A percentile compares a stretch with the other conserved stretches of the same genome.
These are phyloP conservation scores for Rhogogaster chlorosoma DNA, from an alignment of 2,888 invertebrate genomes.

Conservation along the genomic window DNA sequence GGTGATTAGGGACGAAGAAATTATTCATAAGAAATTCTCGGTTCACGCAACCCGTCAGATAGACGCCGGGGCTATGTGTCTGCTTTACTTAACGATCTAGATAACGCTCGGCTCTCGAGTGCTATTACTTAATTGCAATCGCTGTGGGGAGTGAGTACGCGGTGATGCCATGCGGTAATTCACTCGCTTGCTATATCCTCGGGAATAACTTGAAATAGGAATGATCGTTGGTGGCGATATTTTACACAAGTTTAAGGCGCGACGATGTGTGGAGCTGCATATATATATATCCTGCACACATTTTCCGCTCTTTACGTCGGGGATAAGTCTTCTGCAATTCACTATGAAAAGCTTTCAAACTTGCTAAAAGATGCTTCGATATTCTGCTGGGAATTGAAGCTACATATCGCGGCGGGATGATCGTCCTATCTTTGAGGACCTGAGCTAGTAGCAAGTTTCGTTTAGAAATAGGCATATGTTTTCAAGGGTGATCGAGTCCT, in stretches of 20 bases:
- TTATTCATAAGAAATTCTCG: neutral
- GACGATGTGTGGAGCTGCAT: neutral
- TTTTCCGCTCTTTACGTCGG: neutral
- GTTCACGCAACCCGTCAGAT: neutral
- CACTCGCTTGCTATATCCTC: neutral
- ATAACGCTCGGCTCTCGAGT: constrained; percentile 45
- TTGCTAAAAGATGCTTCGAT: no score
- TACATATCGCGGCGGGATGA: neutral
- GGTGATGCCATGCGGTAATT: constrained; percentile 2
- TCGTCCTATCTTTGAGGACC: neutral
- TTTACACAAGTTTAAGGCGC: neutral
- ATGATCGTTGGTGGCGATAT: neutral
- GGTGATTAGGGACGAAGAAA: neutral
- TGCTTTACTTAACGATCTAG: constrained; percentile 49
- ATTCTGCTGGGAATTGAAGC: no score
- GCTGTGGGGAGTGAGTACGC: constrained; percentile 12
- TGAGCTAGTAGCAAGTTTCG: no score
- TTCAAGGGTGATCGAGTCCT: neutral
- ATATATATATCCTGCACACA: neutral
- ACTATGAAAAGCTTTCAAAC: no score
- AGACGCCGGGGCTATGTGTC: neutral
- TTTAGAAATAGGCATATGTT: neutral
- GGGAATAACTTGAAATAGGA: neutral
- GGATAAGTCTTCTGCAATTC: no score
- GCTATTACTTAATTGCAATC: constrained; percentile 54